Conservation (phyloP, 30 jellyfish, hydroid and myxozoan species). For the Cassiopea xamachana region DNA sequence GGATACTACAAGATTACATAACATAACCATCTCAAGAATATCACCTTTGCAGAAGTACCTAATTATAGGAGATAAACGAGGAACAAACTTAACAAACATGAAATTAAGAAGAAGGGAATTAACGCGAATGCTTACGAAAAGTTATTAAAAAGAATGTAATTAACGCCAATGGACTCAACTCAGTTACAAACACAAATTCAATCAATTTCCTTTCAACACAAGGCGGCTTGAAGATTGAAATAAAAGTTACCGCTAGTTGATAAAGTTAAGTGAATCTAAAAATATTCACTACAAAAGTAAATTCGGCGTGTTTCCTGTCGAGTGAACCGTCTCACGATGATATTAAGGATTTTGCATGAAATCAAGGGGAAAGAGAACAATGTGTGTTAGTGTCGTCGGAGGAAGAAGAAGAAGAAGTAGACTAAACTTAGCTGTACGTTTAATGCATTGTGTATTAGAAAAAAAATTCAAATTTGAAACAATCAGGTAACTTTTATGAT, state of each 20-base stretch:
- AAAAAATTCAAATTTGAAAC: not conserved
- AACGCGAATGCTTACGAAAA: not conserved
- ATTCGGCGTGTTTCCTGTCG: too few species aligned
- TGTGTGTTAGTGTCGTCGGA: not conserved
- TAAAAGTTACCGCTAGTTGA: too few species aligned
- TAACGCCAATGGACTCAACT: not conserved
- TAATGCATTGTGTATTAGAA: not conserved
- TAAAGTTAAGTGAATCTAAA: too few species aligned
- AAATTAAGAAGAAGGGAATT: not conserved
- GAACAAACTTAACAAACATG: not conserved
- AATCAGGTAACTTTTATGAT: not conserved
- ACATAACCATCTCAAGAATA: not conserved
- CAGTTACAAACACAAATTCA: not conserved
- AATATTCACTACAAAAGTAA: too few species aligned
- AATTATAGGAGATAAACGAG: not conserved
- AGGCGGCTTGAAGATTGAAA: too few species aligned
- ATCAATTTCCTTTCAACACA: too few species aligned
- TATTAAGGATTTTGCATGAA: not conserved
- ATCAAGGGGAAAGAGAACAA: not conserved
- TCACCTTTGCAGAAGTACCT: not conserved
- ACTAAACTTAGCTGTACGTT: not conserved
- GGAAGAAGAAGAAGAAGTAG: not conserved
- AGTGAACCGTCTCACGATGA: too few species aligned
- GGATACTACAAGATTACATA: too few species aligned
- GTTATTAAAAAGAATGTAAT: not conserved